These are phyloP conservation scores for Oscheius sp. DNA, from an alignment of 2,888 invertebrate species.

Conservation along the genomic window DNA sequence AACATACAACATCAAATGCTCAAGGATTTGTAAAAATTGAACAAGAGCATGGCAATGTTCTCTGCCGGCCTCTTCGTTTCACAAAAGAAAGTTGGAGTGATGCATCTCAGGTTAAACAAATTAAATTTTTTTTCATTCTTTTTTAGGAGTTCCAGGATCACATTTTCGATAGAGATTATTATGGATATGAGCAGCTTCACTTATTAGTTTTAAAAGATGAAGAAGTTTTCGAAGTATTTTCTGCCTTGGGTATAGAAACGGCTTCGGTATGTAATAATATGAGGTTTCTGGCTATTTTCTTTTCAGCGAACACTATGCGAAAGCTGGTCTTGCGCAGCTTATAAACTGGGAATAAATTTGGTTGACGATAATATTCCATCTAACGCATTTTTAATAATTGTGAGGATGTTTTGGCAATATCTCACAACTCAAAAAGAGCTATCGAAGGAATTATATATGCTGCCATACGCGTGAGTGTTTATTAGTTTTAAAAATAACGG, in stretches of 20 bases:
- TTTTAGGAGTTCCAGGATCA: neutral
- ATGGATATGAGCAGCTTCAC: neutral
- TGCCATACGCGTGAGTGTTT: too few relatives aligned
- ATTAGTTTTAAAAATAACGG: neutral
- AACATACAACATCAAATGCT: neutral
- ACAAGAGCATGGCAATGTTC: neutral
- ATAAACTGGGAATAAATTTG: neutral
- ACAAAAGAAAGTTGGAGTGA: neutral
- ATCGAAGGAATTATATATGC: too few relatives aligned
- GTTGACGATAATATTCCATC: neutral
- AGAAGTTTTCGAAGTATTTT: neutral
- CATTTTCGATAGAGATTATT: neutral
- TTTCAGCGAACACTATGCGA: neutral
- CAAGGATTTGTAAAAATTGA: neutral
- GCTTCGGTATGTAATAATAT: neutral
- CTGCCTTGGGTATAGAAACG: neutral
- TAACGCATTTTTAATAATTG: neutral
- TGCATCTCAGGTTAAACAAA: neutral
- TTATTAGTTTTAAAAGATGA: neutral
- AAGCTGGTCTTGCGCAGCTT: neutral
- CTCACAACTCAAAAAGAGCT: neutral
- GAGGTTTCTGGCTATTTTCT: neutral
- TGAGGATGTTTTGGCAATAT: neutral
- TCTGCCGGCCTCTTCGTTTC: neutral
- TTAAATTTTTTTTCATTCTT: neutral